Base-by-base conservation (phyloP, 1,140 invertebrate species). In the Drosophila jambulina region DNA sequence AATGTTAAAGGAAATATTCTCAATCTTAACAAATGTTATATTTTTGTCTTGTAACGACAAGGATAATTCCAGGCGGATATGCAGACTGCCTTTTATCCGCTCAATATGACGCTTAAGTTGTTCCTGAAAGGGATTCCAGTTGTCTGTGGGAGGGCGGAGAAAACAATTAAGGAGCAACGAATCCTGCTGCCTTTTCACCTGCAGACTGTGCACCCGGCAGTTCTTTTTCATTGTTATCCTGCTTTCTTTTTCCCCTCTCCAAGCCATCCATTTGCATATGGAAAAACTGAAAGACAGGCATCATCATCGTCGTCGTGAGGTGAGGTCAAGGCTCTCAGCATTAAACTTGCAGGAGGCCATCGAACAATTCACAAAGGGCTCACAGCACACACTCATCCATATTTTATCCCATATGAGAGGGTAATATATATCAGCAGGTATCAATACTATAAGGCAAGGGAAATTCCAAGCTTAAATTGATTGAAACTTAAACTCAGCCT, bases 71-170 rank as follows among this genome's bases (percentile, higher is more conserved):
- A 19, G 46, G 12, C 19, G 29, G 19, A 36, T 23, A 21, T 23
- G 17, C 15, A 3, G 62, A 27, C 25, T 42, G 67, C 34, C 65
- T 62, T 78, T 78, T 78, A 78, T 58, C 65, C 58, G 76, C 75
- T 78, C 75, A 77, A 78, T 69, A 69, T 77, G 71, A 54, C 38
- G 71, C 56, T 68, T 68, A 72, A 72, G 69, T 68, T 70, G 48
- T 45, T 68, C 19, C 62, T 64, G 65, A 68, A 48, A 46, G 23
- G 68, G 63, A 71, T 68, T 40, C 43, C 62, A 32, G 19, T 23
- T 54, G 48, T 51, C 45, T 36, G 62, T 7, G 34, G 21, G 6
- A 19, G 48, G 51, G 21, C 29, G 48, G 57, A 36, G 60, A 54
- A 29, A 63, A 78, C 75, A 78, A 78, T 78, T 78, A 78, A 78